These are phyloP conservation scores for Daktulosphaira vitifoliae DNA, from an alignment of 1,140 invertebrate species.

Conservation along the genomic window DNA sequence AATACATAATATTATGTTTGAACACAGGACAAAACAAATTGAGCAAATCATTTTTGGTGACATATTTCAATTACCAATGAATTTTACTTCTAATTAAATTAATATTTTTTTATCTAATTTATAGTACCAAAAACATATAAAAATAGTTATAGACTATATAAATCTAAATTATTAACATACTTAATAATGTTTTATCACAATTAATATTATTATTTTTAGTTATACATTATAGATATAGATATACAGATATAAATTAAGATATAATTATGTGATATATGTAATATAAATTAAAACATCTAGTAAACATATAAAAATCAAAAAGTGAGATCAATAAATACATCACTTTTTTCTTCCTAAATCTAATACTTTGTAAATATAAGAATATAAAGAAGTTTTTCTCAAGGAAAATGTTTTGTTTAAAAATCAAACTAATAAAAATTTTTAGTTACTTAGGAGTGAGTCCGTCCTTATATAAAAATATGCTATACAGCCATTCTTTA, in stretches of 20 bases:
- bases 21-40: no score
- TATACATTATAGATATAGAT: background rate
- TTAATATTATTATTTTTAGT: constrained; percentile 7
- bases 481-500: background rate
- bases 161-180: background rate
- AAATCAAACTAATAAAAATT: constrained; percentile 32
- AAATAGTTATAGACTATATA: no score
- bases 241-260: constrained; percentile 16
- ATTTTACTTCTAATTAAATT: no score
- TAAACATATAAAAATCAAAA: constrained; percentile 29
- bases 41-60: no score
- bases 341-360: constrained; percentile 16
- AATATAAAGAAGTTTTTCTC: constrained; percentile 27
- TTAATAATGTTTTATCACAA: background rate
- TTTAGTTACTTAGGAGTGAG: constrained; percentile 30
- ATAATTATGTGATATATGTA: constrained; percentile 17
- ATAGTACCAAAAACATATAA: no score
- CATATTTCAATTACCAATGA: no score
- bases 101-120: no score
- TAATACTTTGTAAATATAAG: constrained; percentile 23
- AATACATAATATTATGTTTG: no score
- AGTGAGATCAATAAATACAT: constrained; percentile 30
- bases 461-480: constrained; percentile 29
- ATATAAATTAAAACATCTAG: constrained; percentile 31
- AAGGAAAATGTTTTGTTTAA: constrained; percentile 30